Conservation (phyloP, 2,888 invertebrate species). For the Acrocera orbiculus region DNA sequence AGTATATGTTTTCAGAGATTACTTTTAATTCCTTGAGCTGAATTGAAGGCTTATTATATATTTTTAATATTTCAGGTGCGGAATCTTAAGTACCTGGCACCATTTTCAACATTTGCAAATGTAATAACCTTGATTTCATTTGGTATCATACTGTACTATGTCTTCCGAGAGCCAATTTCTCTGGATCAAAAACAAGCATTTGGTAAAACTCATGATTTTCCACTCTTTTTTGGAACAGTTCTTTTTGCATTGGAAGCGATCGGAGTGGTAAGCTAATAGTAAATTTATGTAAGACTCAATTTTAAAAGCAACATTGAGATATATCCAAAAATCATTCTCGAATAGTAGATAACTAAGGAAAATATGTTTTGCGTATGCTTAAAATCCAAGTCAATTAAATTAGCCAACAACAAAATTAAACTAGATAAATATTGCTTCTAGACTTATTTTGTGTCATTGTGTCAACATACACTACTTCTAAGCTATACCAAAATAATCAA, state of each 20-base stretch:
- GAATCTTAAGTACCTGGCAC: conserved; percentile 73
- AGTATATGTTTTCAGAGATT: conserved; percentile 24
- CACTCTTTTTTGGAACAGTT: conserved; percentile 90
- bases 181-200: conserved; percentile 43
- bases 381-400: too few relatives aligned
- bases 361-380: too few relatives aligned
- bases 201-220: conserved; percentile 51
- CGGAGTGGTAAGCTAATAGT: conserved; percentile 50
- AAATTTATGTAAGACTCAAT: neutral
- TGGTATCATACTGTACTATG: conserved; percentile 68
- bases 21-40: too few relatives aligned
- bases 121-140: conserved; percentile 67
- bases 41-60: too few relatives aligned
- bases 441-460: too few relatives aligned
- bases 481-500: too few relatives aligned
- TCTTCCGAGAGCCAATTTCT: conserved; percentile 53
- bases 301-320: too few relatives aligned
- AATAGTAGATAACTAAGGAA: too few relatives aligned
- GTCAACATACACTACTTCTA: too few relatives aligned
- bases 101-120: conserved; percentile 80
- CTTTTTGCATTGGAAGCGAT: conserved; percentile 93
- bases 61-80: conserved; percentile 22
- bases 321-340: too few relatives aligned
- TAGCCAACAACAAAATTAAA: too few relatives aligned
- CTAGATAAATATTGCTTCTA: too few relatives aligned